Base-by-base conservation (phyloP, 2,113 vertebrate species). In the Triplophysa tibetana region DNA sequence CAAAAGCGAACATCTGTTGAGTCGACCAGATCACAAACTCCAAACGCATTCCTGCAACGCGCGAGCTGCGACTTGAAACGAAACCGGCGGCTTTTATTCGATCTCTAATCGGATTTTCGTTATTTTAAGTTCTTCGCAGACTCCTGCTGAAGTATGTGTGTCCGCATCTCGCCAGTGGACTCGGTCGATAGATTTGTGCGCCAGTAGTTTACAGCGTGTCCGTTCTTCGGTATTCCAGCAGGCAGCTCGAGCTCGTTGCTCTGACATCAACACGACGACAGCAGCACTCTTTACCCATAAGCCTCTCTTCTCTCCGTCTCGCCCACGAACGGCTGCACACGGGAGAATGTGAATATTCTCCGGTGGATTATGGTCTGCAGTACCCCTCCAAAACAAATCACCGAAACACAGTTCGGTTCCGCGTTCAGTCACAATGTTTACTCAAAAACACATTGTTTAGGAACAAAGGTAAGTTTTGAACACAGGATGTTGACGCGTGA, bases 281-380 rank as follows among this genome's bases (percentile, higher is more conserved):
- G 83, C 75, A 84, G 66, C 91, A 84, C 88, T 73, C 14, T 81
- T 89, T 93, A 89, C 92, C 92, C 93, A 93, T 4, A 89, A 92
- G n/a, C 77, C 90, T 82, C 58, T 77, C 48, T 78, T 66, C 63
- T 60, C 79, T 69, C 33, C 12, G 61, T 33, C 68, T 77, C 75
- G 79, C 64, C 79, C 56, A 62, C 64, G 26, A 69, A 58, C 33
- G 21, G 17, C 14, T 16, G 45, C 60, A 23, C 24, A 29, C 65
- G 4, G 56, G 56, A 61, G 43, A 19, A 43, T 26, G 60, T 16
- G 29, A 64, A 75, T 75, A 26, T 26, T 38, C 33, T 63, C 52
- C 14, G 8, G 60, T 26, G 41, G 23, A 64, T 52, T 52, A 14
- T 52, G 50, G 4, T 52, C 13, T 52, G 50, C 2, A 1, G 26